A percentile compares a stretch with the other conserved stretches of the same genome.
phyloP scores from a whole-genome alignment of 2,888 invertebrate species.

The Griposia aprilina region DNA sequence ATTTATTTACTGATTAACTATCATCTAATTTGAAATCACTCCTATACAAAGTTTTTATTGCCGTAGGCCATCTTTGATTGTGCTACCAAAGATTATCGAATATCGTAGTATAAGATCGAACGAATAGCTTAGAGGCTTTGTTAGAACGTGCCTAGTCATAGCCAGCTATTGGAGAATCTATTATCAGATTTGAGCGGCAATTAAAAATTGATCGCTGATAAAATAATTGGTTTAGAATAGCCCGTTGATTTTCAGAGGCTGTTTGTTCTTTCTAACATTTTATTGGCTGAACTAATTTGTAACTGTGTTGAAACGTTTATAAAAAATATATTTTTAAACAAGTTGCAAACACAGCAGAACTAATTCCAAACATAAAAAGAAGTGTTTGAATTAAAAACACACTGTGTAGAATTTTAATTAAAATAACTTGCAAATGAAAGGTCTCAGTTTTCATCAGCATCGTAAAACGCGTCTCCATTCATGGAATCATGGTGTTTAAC shows the following conservation, averaged over 20 bases:
- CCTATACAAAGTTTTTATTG: conserved; percentile 9
- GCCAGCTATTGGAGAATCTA: conserved; percentile 58
- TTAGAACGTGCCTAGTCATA: conserved; percentile 59
- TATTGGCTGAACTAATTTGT: conserved; percentile 2
- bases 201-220: conserved; percentile 62
- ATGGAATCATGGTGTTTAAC: conserved; percentile 46
- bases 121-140: conserved; percentile 41
- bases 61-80: conserved; percentile 22
- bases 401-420: conserved; percentile 1
- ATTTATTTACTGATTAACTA: conserved; percentile 8
- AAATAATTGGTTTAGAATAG: conserved; percentile 53
- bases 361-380: background rate
- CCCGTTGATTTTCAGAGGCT: conserved; percentile 29
- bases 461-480: conserved; percentile 45
- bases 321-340: background rate
- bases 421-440: background rate
- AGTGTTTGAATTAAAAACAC: background rate
- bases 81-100: conserved; percentile 54
- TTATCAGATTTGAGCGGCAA: conserved; percentile 64
- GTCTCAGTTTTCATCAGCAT: conserved; percentile 38
- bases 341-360: background rate
- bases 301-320: background rate
- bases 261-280: conserved; percentile 27
- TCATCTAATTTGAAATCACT: conserved; percentile 17
- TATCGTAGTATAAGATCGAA: conserved; percentile 49